phyloP scores from a whole-genome alignment of 1,140 invertebrate species.

The Aleiodes sp. region DNA sequence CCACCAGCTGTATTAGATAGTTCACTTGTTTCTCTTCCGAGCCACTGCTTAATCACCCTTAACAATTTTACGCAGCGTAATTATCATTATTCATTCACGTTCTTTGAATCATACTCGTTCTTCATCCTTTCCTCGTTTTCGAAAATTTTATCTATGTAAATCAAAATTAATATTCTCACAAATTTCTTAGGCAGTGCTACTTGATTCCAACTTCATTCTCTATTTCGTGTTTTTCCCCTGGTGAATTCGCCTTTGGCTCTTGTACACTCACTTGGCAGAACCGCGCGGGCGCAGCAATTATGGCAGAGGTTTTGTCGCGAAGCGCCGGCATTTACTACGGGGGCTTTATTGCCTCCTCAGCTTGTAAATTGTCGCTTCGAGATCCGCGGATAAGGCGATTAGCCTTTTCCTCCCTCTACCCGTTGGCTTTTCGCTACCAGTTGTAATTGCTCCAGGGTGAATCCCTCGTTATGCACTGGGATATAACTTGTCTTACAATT shows the following conservation, averaged over 20 bases:
- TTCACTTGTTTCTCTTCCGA: no score
- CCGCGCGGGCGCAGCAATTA: constrained; percentile 22
- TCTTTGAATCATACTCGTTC: no score
- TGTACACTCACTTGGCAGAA: constrained; percentile 18
- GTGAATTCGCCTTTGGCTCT: constrained; percentile 13
- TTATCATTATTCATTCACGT: no score
- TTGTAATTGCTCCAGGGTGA: constrained; percentile 16
- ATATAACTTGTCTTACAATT: neutral
- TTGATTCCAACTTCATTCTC: constrained; percentile 1
- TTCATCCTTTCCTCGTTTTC: neutral
- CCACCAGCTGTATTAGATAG: no score
- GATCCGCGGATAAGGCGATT: constrained; percentile 35
- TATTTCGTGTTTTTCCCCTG: neutral
- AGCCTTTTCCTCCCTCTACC: constrained; percentile 28
- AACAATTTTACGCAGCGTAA: no score
- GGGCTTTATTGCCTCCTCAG: constrained; percentile 30
- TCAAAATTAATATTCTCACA: no score
- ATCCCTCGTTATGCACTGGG: neutral
- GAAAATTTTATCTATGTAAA: neutral
- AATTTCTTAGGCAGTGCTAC: neutral
- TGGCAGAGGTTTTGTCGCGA: constrained; percentile 25
- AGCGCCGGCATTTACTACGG: constrained; percentile 22
- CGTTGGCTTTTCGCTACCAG: constrained; percentile 1
- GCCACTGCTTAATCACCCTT: neutral
- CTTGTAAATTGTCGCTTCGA: constrained; percentile 36